These are phyloP conservation scores for Gobio occitaniae DNA, from an alignment of 2,797 vertebrate genomes.

Conservation along the genomic window DNA sequence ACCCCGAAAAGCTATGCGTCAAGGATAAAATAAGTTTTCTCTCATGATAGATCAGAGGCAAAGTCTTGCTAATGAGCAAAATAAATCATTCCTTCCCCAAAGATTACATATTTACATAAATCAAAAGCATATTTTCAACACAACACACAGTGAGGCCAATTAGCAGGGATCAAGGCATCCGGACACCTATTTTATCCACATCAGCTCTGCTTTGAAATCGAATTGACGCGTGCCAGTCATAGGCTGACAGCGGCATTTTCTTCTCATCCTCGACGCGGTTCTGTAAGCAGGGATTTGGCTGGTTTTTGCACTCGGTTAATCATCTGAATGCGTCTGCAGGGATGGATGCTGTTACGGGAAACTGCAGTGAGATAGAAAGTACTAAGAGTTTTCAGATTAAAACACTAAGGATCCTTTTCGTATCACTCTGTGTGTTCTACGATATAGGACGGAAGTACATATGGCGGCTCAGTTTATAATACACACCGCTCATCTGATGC, in stretches of 20 bases:
- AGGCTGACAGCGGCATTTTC: conserved; percentile 51
- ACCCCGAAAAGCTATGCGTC: conserved; percentile 46
- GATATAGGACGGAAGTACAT: conserved; percentile 14
- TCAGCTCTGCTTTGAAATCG: conserved; percentile 54
- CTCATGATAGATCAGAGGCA: conserved; percentile 49
- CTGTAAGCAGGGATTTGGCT: conserved; percentile 66
- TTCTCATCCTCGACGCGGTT: conserved; percentile 61
- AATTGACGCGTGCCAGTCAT: conserved; percentile 57
- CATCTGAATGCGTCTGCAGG: conserved; percentile 64
- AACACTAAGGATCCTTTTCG: conserved; percentile 17
- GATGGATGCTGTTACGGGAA: not conserved
- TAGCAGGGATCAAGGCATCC: conserved; percentile 56
- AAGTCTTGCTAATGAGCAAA: conserved; percentile 59
- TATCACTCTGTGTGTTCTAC: conserved; percentile 28
- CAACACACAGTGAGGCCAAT: conserved; percentile 62
- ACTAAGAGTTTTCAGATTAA: conserved; percentile 50
- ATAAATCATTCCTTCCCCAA: conserved; percentile 52
- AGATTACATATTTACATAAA: conserved; percentile 63
- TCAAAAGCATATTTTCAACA: conserved; percentile 45
- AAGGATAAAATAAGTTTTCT: conserved; percentile 55
- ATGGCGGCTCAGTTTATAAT: conserved; percentile 23
- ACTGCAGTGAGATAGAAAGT: not conserved
- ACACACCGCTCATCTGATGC: not conserved
- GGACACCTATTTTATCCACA: conserved; percentile 40
- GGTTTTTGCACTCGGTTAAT: conserved; percentile 68